These are phyloP conservation scores for Zele albiditarsus DNA, from an alignment of 2,888 invertebrate genomes.

Conservation along the genomic window DNA sequence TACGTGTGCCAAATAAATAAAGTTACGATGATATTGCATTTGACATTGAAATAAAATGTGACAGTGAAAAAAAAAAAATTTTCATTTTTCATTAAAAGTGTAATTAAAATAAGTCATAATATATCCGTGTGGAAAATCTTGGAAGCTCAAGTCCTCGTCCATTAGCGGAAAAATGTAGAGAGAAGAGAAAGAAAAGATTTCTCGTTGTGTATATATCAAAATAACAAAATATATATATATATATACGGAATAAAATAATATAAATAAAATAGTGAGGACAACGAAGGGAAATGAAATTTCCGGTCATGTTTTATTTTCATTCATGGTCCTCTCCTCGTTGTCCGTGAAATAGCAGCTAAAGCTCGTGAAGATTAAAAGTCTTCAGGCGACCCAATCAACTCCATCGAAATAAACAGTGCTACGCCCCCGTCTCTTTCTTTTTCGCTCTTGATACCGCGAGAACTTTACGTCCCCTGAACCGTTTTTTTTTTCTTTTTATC, in stretches of 20 bases:
- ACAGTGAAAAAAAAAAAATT: neutral
- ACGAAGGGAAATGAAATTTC: slow-evolving; percentile 35
- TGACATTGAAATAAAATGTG: neutral
- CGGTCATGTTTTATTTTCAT: slow-evolving; percentile 28
- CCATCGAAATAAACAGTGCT: slow-evolving; percentile 19
- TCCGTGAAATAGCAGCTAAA: neutral
- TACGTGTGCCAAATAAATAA: too few species aligned
- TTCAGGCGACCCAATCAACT: slow-evolving; percentile 37
- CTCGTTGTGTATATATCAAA: neutral
- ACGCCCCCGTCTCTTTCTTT: neutral
- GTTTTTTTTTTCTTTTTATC: neutral
- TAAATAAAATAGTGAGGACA: slow-evolving; percentile 17
- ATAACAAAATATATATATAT: neutral
- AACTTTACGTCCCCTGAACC: slow-evolving; percentile 4
- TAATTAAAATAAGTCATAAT: neutral
- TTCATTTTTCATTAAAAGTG: neutral
- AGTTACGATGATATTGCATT: too few species aligned
- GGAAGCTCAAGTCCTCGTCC: neutral
- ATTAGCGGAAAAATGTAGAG: neutral
- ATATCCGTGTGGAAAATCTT: neutral
- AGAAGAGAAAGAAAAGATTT: neutral
- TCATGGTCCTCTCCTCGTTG: neutral
- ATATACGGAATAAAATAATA: neutral
- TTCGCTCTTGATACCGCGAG: slow-evolving; percentile 4
- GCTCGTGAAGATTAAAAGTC: slow-evolving; percentile 33